phyloP scores from a whole-genome alignment of 2,888 invertebrate genomes.

The Plebejus argus region DNA sequence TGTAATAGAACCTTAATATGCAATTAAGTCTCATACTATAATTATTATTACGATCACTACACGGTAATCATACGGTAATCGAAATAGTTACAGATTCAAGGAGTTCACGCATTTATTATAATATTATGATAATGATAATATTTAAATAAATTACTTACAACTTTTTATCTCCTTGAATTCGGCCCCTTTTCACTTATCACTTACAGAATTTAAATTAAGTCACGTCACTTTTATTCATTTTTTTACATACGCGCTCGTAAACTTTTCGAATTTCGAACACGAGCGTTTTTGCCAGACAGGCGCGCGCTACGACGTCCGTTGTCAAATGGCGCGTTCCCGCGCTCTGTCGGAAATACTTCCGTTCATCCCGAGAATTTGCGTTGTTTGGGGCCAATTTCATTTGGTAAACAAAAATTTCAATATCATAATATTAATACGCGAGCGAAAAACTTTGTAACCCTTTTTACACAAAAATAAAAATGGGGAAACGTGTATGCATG shows the following conservation, averaged over 20 bases:
- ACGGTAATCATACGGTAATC: not conserved
- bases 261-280: conserved; percentile 15
- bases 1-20: not conserved
- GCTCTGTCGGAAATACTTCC: not conserved
- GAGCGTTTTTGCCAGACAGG: conserved; percentile 4
- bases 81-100: not conserved
- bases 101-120: not conserved
- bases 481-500: too few relatives aligned
- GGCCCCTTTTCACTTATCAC: conserved; percentile 9
- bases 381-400: not conserved
- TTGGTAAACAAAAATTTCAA: not conserved
- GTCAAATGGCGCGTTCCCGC: conserved; percentile 12
- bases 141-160: conserved; percentile 4
- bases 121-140: too few relatives aligned
- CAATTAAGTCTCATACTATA: not conserved
- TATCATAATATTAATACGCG: too few relatives aligned
- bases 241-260: not conserved
- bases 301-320: conserved; percentile 1
- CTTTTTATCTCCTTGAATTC: conserved; percentile 15
- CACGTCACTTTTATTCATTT: conserved; percentile 1
- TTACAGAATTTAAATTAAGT: conserved; percentile 8
- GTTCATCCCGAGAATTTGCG: conserved; percentile 10
- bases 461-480: too few relatives aligned
- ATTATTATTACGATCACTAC: not conserved
- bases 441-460: too few relatives aligned